Evolutionary conservation across 2,797 vertebrate species (phyloP).

Genomic region (Diplodus puntazzo): DNA sequence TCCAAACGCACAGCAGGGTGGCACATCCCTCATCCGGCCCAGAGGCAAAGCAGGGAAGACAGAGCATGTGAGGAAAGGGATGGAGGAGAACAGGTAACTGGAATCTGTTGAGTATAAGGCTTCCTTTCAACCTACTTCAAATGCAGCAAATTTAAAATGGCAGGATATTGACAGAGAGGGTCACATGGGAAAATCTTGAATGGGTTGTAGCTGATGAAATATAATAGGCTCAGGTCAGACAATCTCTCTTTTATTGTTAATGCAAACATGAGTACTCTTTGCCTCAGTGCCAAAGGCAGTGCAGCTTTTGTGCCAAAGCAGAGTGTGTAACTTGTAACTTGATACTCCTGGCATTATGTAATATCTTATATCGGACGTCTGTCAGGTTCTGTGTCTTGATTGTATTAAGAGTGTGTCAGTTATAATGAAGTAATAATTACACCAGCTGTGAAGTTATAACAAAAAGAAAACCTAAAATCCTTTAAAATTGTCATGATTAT

Average conservation of each 20-base stretch:
- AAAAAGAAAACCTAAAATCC: neutral
- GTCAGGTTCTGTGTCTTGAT: neutral
- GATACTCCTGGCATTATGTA: constrained; percentile 28
- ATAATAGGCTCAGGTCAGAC: constrained; percentile 7
- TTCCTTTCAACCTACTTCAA: neutral
- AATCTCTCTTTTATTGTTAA: constrained; percentile 20
- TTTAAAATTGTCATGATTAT: no score
- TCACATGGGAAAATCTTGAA: constrained; percentile 9
- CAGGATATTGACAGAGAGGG: neutral
- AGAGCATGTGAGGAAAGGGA: constrained; percentile 38
- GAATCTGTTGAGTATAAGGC: neutral
- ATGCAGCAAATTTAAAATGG: neutral
- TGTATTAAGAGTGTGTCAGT: neutral
- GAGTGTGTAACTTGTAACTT: constrained; percentile 24
- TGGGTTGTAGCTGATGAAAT: neutral
- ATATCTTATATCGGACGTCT: neutral
- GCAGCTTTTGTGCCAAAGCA: constrained; percentile 43
- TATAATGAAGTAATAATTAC: neutral
- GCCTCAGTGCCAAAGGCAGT: constrained; percentile 7
- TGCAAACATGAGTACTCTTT: constrained; percentile 15
- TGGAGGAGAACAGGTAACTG: constrained; percentile 80
- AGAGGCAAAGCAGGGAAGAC: constrained; percentile 63
- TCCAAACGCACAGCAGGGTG: constrained; percentile 78
- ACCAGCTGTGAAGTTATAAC: neutral
- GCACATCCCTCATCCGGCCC: constrained; percentile 86